Evolutionary conservation across 2,797 vertebrate species (phyloP), one percentile per base, ranked within the genome.

Genomic region (Ctenopoma multispine): DNA sequence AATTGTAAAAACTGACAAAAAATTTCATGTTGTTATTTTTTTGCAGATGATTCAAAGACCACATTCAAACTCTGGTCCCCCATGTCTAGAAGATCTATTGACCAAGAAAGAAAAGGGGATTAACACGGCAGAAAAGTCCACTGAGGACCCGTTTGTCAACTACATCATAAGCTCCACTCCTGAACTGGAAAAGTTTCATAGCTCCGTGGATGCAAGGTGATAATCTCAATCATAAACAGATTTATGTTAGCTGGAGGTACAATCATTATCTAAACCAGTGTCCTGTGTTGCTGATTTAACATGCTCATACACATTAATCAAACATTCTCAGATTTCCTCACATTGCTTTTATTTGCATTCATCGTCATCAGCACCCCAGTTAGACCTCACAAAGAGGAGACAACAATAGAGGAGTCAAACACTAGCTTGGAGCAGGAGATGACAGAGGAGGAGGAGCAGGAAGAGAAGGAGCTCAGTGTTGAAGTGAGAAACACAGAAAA

Each of bases 121-220:
- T 0, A 74, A 86, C 43, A 58, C 67, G 20, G 46, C 69, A 23
- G 54, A 6, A 57, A 87, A 88, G 48, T 53, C 85, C 5, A 5
- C 44, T 4, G 7, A 50, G 7, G 80, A 91, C 75, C 72, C 77
- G 15, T 94, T 95, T 40, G 81, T 95, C 29, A 82, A 51, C 29
- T 83, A 93, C 67, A 92, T 95, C 62, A 94, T 95, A 51, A 93
- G 90, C 78, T 94, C 95, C 69, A 95, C 93, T 56, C 95, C 95
- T 21, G 95, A 95, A 67, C 84, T 95, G 40, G 85, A 71, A 46
- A 84, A 88, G 2, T 87, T 95, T 58, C 87, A 92, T 13, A 67
- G 66, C 44, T 44, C 49, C 29, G 18, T 81, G 47, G 80, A 85
- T 78, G 63, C 87, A 54, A 93, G 94, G 94, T 95, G 86, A 80